Percentiles rank a stretch among this genome's conserved stretches.
These are phyloP conservation scores for Porites australiensis DNA, from an alignment of 64 coral and sea anemone genomes.

Conservation along the genomic window DNA sequence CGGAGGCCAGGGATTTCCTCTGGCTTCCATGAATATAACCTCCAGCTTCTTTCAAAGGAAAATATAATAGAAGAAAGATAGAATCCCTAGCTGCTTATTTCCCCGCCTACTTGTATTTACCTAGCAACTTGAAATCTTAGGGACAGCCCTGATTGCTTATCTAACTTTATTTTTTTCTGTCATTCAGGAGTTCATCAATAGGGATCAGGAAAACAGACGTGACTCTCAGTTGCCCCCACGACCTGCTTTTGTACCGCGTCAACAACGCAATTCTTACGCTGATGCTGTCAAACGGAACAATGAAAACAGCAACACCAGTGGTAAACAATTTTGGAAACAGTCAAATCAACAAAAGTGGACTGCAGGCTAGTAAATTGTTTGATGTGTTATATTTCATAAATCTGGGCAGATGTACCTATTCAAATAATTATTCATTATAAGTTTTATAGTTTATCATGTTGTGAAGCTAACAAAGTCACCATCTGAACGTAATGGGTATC, in stretches of 20 bases:
- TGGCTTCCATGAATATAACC: too few species aligned
- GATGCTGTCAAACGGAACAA: conserved; percentile 44
- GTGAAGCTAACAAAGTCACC: too few species aligned
- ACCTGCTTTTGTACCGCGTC: not conserved
- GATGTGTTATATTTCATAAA: not conserved
- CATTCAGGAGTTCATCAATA: not conserved
- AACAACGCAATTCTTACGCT: conserved; percentile 46
- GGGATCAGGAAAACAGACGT: conserved; percentile 17
- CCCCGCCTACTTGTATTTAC: too few species aligned
- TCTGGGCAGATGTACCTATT: too few species aligned
- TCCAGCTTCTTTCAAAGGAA: too few species aligned
- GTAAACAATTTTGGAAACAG: conserved; percentile 67
- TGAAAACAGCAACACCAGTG: conserved; percentile 4
- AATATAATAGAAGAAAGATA: too few species aligned
- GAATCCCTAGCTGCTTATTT: too few species aligned
- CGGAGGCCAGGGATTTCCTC: too few species aligned
- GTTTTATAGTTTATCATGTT: too few species aligned
- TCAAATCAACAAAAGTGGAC: conserved; percentile 28
- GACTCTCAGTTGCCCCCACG: not conserved
- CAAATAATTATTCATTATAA: too few species aligned
- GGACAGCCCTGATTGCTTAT: not conserved
- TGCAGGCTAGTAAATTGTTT: conserved; percentile 11
- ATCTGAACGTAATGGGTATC: too few species aligned
- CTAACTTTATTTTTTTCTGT: not conserved
- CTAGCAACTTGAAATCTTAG: too few species aligned